Percentiles rank a stretch among this genome's conserved stretches.
These are phyloP conservation scores for Drosophila cardini DNA, from an alignment of 1,140 invertebrate genomes.

Conservation along the genomic window DNA sequence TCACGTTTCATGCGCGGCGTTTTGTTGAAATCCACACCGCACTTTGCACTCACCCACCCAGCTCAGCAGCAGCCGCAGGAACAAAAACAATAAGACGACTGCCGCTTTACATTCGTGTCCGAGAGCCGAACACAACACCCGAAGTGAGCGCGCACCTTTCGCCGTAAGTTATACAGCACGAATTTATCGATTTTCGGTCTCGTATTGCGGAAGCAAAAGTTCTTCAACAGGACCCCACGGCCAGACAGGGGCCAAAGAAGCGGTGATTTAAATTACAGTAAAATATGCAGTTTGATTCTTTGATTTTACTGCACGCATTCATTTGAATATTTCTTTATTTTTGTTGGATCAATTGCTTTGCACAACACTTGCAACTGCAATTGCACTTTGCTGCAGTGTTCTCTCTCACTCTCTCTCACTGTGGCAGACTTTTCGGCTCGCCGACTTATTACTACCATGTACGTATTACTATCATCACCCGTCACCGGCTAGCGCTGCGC, in stretches of 20 bases:
- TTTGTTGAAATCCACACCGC: slow-evolving; percentile 51
- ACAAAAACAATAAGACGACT: slow-evolving; percentile 15
- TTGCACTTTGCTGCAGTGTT: slow-evolving; percentile 41
- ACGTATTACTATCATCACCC: slow-evolving; percentile 67
- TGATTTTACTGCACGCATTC: not conserved
- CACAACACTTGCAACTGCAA: slow-evolving; percentile 32
- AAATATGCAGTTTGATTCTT: slow-evolving; percentile 1
- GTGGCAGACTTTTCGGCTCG: slow-evolving; percentile 47
- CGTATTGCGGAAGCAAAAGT: slow-evolving; percentile 70
- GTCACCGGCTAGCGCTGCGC: slow-evolving; percentile 77
- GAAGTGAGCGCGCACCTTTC: slow-evolving; percentile 74
- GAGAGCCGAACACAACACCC: slow-evolving; percentile 33
- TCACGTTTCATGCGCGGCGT: slow-evolving; percentile 67
- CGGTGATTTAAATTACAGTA: slow-evolving; percentile 6
- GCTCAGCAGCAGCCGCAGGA: slow-evolving; percentile 18
- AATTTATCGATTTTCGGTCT: slow-evolving; percentile 76
- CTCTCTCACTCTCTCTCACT: slow-evolving; percentile 6
- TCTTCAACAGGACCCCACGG: slow-evolving; percentile 58
- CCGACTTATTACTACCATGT: slow-evolving; percentile 51
- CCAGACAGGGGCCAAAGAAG: slow-evolving; percentile 34
- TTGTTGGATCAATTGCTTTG: slow-evolving; percentile 22
- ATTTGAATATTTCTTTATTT: slow-evolving; percentile 4
- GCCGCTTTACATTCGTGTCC: slow-evolving; percentile 28
- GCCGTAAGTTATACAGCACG: slow-evolving; percentile 82
- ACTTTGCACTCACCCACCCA: slow-evolving; percentile 34